These are phyloP conservation scores for Ceratosolen solmsi DNA, from an alignment of 1,140 invertebrate species.

Conservation along the genomic window DNA sequence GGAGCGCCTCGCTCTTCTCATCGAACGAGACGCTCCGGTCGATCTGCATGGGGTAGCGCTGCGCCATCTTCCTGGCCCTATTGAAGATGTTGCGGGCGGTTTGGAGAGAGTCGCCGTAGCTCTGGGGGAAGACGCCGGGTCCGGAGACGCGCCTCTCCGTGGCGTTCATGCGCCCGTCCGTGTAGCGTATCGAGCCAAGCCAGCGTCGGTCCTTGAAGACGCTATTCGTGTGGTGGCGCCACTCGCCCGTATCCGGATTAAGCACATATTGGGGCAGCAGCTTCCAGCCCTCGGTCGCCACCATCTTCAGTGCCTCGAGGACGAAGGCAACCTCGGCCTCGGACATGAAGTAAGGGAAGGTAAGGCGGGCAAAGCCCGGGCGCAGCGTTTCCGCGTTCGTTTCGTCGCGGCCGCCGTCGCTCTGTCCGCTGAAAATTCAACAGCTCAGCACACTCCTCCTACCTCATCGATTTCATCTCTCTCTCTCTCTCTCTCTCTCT, in stretches of 20 bases:
- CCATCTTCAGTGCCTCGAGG: constrained; percentile 88
- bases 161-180: constrained; percentile 83
- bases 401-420: constrained; percentile 22
- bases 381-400: constrained; percentile 82
- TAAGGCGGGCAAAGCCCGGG: constrained; percentile 90
- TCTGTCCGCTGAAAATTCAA: neutral
- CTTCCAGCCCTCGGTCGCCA: constrained; percentile 91
- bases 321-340: constrained; percentile 87
- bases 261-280: constrained; percentile 89
- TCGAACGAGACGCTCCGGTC: constrained; percentile 83
- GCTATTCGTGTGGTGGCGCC: constrained; percentile 87
- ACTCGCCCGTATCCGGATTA: constrained; percentile 91
- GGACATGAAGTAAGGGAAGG: constrained; percentile 89
- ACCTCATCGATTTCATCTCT: too few relatives aligned
- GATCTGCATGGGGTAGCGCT: constrained; percentile 79
- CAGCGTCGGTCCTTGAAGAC: constrained; percentile 88
- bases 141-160: constrained; percentile 81
- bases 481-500: too few relatives aligned
- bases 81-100: constrained; percentile 86
- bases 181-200: constrained; percentile 85
- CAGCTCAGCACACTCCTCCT: neutral
- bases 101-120: constrained; percentile 83
- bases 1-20: constrained; percentile 78
- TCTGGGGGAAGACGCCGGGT: constrained; percentile 80
- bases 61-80: constrained; percentile 83